These are phyloP conservation scores for Cheirogaleus medius DNA, from an alignment of 2,113 vertebrate genomes.

Conservation along the genomic window DNA sequence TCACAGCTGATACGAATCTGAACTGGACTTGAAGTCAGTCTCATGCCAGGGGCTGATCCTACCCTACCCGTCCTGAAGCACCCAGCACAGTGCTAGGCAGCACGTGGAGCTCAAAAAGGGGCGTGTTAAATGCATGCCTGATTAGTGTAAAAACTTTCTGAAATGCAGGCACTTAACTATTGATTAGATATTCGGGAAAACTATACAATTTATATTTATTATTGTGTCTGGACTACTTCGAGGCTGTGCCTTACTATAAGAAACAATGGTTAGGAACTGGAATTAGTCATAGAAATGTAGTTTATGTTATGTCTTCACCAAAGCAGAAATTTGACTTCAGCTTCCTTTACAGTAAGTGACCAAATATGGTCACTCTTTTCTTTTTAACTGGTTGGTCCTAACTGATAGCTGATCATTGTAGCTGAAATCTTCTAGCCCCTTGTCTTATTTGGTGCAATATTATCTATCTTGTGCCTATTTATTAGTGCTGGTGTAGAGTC, in stretches of 20 bases:
- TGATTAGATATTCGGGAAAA: background rate
- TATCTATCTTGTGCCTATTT: background rate
- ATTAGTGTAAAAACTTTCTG: background rate
- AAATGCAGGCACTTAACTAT: background rate
- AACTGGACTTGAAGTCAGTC: background rate
- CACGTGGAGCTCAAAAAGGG: background rate
- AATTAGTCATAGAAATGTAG: background rate
- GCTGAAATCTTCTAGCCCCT: background rate
- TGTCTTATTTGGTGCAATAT: background rate
- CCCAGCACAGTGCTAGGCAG: background rate
- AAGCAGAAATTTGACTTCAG: background rate
- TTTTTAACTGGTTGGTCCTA: background rate
- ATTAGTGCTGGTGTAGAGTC: background rate
- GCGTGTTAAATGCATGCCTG: too few species aligned
- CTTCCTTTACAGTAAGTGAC: background rate
- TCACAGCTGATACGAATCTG: background rate
- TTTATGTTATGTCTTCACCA: background rate
- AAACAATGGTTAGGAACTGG: background rate
- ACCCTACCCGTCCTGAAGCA: background rate
- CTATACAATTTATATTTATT: background rate
- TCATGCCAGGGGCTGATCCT: background rate
- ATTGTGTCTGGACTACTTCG: background rate
- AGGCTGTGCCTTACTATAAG: background rate
- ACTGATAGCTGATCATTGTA: background rate
- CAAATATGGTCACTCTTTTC: background rate